These are phyloP conservation scores for Diorhabda sublineata DNA, from an alignment of 1,140 invertebrate species.

Conservation along the genomic window DNA sequence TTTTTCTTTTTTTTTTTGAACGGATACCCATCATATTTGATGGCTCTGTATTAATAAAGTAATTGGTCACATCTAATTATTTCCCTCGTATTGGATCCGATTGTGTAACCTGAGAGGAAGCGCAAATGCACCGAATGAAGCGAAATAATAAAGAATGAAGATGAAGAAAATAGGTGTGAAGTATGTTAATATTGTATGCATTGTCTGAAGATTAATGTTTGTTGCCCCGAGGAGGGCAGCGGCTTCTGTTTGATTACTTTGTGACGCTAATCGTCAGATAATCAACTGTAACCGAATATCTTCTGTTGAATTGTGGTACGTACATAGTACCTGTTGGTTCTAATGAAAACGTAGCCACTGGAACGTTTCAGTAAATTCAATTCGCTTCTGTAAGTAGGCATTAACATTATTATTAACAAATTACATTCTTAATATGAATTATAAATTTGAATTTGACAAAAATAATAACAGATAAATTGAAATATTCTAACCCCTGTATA, in stretches of 20 bases:
- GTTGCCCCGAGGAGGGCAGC: slow-evolving; percentile 20
- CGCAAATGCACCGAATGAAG: background rate
- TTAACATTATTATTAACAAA: too few species aligned
- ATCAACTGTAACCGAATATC: slow-evolving; percentile 24
- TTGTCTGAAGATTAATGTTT: slow-evolving; percentile 26
- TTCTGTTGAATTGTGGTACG: slow-evolving; percentile 3
- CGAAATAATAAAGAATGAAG: background rate
- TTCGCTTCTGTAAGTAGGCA: too few species aligned
- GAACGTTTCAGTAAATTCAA: too few species aligned
- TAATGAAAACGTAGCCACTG: background rate
- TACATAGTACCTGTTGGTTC: background rate
- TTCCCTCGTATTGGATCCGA: background rate
- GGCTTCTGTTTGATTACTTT: slow-evolving; percentile 28
- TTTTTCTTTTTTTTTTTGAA: too few species aligned
- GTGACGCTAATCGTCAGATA: slow-evolving; percentile 22
- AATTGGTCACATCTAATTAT: background rate
- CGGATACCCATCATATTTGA: too few species aligned
- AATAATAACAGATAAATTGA: too few species aligned
- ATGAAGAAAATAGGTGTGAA: slow-evolving; percentile 22
- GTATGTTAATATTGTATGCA: slow-evolving; percentile 23
- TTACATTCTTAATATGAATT: too few species aligned
- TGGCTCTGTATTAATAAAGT: background rate
- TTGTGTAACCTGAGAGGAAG: background rate
- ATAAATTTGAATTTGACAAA: too few species aligned
- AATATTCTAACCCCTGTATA: too few species aligned